Percentiles rank a stretch among this genome's conserved stretches.
Conservation (phyloP, 2,888 invertebrate genomes). For the Neoaliturus tenellus region DNA sequence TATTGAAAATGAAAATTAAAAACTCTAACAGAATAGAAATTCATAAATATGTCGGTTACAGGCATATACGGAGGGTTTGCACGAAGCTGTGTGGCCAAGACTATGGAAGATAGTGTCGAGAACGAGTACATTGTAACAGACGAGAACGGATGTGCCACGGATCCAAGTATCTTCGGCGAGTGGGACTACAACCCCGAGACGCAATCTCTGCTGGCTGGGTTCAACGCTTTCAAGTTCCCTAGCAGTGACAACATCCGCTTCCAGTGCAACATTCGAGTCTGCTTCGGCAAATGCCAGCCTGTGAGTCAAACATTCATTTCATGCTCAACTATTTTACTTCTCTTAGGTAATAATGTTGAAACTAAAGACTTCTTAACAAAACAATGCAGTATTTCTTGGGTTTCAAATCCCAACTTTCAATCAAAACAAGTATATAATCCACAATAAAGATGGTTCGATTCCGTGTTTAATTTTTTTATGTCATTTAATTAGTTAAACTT, state of each 20-base stretch:
- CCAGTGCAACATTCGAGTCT: conserved; percentile 96
- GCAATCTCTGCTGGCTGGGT: conserved; percentile 89
- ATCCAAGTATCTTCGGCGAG: conserved; percentile 94
- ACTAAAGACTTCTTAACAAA: too few relatives aligned
- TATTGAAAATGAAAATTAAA: too few relatives aligned
- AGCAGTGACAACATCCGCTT: conserved; percentile 95
- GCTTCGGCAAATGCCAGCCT: conserved; percentile 96
- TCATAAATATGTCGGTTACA: conserved; percentile 69
- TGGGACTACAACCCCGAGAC: conserved; percentile 94
- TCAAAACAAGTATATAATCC: too few relatives aligned
- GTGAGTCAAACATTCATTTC: too few relatives aligned
- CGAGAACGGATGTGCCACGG: conserved; percentile 95
- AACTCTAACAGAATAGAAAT: too few relatives aligned
- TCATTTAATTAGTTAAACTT: not conserved
- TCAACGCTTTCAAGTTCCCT: conserved; percentile 97
- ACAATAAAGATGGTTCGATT: too few relatives aligned
- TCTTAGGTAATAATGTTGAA: too few relatives aligned
- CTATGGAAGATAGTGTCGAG: conserved; percentile 91
- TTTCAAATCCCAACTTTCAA: too few relatives aligned
- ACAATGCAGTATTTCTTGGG: too few relatives aligned
- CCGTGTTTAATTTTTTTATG: too few relatives aligned
- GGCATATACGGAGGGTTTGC: conserved; percentile 97
- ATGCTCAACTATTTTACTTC: too few relatives aligned
- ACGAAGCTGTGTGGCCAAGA: conserved; percentile 94
- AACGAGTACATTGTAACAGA: conserved; percentile 96